Base-by-base conservation (phyloP, 2,797 vertebrate species). In the Pseudomugil gertrudae region DNA sequence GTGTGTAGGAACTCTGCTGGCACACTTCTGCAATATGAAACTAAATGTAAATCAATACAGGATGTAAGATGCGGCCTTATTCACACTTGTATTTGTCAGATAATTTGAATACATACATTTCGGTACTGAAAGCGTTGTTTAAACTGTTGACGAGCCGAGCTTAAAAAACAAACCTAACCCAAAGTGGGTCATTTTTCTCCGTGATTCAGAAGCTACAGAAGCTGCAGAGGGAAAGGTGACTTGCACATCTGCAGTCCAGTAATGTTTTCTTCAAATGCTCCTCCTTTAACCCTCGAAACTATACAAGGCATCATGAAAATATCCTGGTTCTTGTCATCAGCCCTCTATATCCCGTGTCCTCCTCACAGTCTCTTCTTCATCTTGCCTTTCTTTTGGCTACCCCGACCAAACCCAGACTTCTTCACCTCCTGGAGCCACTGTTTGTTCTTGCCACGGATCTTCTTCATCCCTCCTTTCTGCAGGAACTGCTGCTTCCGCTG, bases 391-490 rank as follows among this genome's bases (percentile, higher is more conserved):
- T 94, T 96, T 27, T 84, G 61, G 0, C 69, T 71, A 0, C 56
- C 87, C 0, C 97, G 93, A 21, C 98, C 97, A 0, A 98, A 99
- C 1, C 97, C 96, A 0, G 94, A 95, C 62, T 85, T 94, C 86
- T 89, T 95, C 45, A 98, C 89, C 33, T 97, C 95, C 32, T 87
- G 92, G 8, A 93, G 75, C 0, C 86, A 93, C 81, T 91, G 92
- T 51, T 90, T 92, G 87, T 87, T 94, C 60, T 92, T 94, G 3
- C 80, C 57, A 0, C 91, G 95, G 2, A 95, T 76, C 30, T 94
- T 96, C 85, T 95, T 95, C 67, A 97, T 72, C 33, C 95, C 95
- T 0, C 97, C 97, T 0, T 92, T 84, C 87, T 99, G 98, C 77
- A 98, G 89, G 90, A 99, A 99, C 27, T 88, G 90, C 56, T 96